Percentiles rank a stretch among this genome's conserved stretches.
Evolutionary conservation across 2,888 invertebrate species (phyloP).

Genomic region (Cylindroiulus punctatus): DNA sequence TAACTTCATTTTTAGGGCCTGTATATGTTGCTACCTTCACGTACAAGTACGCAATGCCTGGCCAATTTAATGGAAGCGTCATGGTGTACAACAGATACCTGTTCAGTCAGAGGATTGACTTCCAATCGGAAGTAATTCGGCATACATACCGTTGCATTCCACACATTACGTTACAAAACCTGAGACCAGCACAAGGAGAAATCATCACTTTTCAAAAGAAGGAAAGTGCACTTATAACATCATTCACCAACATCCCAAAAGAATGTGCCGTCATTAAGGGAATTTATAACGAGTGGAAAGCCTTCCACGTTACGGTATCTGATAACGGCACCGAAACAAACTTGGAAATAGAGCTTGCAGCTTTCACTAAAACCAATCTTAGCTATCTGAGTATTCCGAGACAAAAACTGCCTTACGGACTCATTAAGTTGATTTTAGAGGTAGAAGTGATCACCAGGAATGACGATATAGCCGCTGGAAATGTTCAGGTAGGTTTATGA

Average conservation of each 20-base stretch:
- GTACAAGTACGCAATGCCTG: background rate
- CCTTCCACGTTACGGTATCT: background rate
- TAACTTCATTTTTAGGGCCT: background rate
- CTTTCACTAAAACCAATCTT: background rate
- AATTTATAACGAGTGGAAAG: slow-evolving; percentile 2
- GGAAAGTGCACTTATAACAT: background rate
- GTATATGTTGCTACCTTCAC: background rate
- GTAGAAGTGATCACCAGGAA: background rate
- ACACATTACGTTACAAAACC: background rate
- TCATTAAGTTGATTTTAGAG: background rate
- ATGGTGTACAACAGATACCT: background rate
- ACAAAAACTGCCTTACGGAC: slow-evolving; percentile 31
- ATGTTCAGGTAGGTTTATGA: background rate
- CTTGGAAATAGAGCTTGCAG: background rate
- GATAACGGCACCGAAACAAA: background rate
- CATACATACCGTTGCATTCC: slow-evolving; percentile 16
- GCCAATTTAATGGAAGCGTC: background rate
- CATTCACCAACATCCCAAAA: background rate
- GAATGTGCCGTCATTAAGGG: background rate
- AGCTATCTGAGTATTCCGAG: slow-evolving; percentile 15
- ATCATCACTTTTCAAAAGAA: background rate
- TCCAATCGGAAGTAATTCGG: background rate
- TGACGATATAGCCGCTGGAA: background rate
- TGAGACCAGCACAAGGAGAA: background rate
- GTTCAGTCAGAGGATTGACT: background rate